Evolutionary conservation across 1,140 invertebrate genomes (phyloP).

Genomic region (Macrotrachela quadricornifera): DNA sequence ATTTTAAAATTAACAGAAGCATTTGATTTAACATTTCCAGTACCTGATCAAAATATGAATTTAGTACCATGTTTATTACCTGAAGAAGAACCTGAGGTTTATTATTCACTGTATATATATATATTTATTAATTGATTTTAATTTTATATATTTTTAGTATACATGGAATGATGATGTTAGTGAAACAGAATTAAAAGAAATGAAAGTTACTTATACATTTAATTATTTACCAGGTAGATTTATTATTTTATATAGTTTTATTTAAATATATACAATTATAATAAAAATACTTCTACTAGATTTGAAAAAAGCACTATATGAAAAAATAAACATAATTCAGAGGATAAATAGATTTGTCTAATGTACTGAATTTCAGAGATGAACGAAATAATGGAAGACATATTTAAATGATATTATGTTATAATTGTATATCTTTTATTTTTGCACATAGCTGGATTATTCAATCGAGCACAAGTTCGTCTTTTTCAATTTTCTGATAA

Average conservation of each 20-base stretch:
- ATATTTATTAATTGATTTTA: not conserved
- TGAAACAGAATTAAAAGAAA: conserved; percentile 13
- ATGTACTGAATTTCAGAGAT: too few species aligned
- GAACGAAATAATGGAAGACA: too few species aligned
- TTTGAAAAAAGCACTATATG: too few species aligned
- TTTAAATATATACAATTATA: too few species aligned
- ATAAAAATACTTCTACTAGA: too few species aligned
- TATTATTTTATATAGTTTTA: too few species aligned
- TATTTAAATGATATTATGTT: too few species aligned
- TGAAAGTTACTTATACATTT: conserved; percentile 21
- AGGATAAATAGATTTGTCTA: too few species aligned
- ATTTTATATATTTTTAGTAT: conserved; percentile 15
- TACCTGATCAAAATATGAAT: conserved; percentile 17
- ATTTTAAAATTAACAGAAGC: conserved; percentile 25
- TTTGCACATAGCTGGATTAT: conserved; percentile 19
- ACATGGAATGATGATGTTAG: conserved; percentile 15
- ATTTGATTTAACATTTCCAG: conserved; percentile 27
- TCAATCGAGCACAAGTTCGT: conserved; percentile 28
- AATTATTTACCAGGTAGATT: conserved; percentile 14
- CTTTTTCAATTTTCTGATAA: conserved; percentile 23
- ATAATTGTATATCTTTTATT: too few species aligned
- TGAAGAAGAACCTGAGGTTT: conserved; percentile 15
- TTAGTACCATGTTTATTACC: conserved; percentile 25
- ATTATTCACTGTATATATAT: not conserved
- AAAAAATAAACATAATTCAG: too few species aligned